Evolutionary conservation across 2,888 invertebrate genomes (phyloP).

Genomic region (Lamellibrachia columna): DNA sequence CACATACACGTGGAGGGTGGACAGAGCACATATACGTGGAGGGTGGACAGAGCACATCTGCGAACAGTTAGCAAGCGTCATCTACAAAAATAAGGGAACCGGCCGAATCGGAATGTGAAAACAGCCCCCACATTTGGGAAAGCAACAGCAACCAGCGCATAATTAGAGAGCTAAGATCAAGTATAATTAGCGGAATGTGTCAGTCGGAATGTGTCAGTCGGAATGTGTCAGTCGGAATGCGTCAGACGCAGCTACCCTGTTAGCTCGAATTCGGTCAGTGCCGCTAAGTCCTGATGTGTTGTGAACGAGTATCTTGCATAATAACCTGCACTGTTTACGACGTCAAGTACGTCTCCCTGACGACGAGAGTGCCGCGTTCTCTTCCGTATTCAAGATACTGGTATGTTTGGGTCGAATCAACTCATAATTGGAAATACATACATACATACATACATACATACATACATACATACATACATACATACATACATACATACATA

Average conservation of each 20-base stretch:
- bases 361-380: not conserved
- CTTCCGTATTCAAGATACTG: not conserved
- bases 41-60: not conserved
- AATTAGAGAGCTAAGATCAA: not conserved
- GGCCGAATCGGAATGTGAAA: not conserved
- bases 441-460: not conserved
- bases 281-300: not conserved
- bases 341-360: not conserved
- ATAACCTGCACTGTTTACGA: not conserved
- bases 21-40: not conserved
- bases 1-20: not conserved
- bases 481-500: not conserved
- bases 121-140: not conserved
- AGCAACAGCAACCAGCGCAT: not conserved
- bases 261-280: conserved; percentile 16
- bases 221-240: not conserved
- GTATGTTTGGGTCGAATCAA: not conserved
- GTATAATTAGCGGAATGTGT: not conserved
- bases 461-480: not conserved
- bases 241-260: not conserved
- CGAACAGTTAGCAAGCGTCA: not conserved
- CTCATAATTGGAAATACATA: not conserved
- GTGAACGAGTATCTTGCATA: not conserved
- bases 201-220: not conserved
- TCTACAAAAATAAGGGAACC: not conserved